Percentiles rank a stretch among this genome's conserved stretches.
phyloP scores from a whole-genome alignment of 2,797 vertebrate species.

The Phylloscopus collybita region DNA sequence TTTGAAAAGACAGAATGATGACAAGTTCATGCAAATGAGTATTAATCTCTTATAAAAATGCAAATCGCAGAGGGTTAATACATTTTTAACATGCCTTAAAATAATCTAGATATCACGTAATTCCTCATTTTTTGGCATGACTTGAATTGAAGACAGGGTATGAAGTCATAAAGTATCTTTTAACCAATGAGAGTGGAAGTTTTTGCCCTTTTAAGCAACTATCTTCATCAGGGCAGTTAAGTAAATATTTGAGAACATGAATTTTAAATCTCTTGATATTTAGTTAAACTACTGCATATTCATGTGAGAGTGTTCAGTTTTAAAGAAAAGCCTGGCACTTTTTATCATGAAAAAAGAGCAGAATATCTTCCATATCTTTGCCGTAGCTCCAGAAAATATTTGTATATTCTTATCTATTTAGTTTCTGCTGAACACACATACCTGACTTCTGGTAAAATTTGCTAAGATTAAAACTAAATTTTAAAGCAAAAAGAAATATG shows the following conservation, averaged over 20 bases:
- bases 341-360: background rate
- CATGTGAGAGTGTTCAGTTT: background rate
- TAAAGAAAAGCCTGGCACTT: background rate
- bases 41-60: slow-evolving; percentile 13
- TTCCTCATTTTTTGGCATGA: background rate
- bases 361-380: background rate
- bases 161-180: background rate
- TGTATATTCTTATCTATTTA: background rate
- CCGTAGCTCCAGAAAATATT: background rate
- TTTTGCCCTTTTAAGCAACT: background rate
- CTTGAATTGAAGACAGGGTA: background rate
- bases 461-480: background rate
- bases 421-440: background rate
- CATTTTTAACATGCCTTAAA: background rate
- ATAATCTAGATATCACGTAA: slow-evolving; percentile 1
- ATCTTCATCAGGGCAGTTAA: background rate
- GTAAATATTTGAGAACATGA: background rate
- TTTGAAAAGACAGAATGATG: background rate
- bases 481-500: background rate
- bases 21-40: background rate
- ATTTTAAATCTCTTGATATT: slow-evolving; percentile 6
- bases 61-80: background rate
- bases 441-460: background rate
- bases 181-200: background rate
- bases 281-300: slow-evolving; percentile 32